Evolutionary conservation across 1,140 invertebrate genomes (phyloP).

Genomic region (Listronotus bonariensis): DNA sequence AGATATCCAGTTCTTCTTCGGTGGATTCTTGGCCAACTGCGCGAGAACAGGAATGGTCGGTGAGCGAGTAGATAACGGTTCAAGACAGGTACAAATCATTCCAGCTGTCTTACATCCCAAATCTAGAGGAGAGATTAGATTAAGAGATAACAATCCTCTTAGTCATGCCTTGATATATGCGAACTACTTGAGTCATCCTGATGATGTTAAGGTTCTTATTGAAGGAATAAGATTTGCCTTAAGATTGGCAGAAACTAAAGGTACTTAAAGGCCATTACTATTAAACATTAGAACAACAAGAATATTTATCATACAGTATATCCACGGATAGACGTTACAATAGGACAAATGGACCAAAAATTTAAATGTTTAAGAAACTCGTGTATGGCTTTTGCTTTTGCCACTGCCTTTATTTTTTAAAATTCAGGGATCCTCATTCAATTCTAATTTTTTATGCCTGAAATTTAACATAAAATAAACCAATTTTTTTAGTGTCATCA

Average conservation of each 20-base stretch:
- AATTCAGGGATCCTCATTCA: no score
- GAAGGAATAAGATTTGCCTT: slow-evolving; percentile 81
- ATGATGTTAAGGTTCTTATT: slow-evolving; percentile 72
- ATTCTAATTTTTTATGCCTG: no score
- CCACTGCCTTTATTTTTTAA: no score
- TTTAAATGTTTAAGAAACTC: no score
- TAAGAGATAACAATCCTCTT: slow-evolving; percentile 70
- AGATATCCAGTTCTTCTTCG: slow-evolving; percentile 85
- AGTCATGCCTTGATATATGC: slow-evolving; percentile 79
- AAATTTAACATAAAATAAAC: no score
- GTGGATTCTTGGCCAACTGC: slow-evolving; percentile 80
- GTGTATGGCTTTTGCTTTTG: no score
- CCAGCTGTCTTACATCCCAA: slow-evolving; percentile 76
- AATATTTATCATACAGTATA: no score
- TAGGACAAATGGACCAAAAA: no score
- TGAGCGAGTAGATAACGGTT: slow-evolving; percentile 68
- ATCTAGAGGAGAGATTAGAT: slow-evolving; percentile 74
- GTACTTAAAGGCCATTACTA: slow-evolving; percentile 22
- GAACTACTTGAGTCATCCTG: slow-evolving; percentile 74
- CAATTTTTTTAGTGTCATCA: no score
- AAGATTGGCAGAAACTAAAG: slow-evolving; percentile 70
- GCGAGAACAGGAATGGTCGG: slow-evolving; percentile 84
- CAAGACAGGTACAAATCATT: slow-evolving; percentile 65
- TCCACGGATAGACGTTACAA: no score
- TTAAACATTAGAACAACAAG: no score